These are phyloP conservation scores for Calliopum simillimum DNA, from an alignment of 2,888 invertebrate species.

Conservation along the genomic window DNA sequence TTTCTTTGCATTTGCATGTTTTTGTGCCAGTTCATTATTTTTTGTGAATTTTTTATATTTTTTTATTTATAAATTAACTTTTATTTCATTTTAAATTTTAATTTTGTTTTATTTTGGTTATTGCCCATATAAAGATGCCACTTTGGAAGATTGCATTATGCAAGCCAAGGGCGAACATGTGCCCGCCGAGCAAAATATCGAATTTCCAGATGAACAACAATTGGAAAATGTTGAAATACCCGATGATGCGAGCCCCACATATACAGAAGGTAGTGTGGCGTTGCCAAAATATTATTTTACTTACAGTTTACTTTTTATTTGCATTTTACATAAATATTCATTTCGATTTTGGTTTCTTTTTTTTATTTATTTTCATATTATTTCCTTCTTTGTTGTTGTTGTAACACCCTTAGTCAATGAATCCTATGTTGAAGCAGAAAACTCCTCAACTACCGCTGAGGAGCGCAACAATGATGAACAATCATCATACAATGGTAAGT, in stretches of 20 bases:
- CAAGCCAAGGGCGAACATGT: constrained; percentile 69
- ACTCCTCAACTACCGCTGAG: constrained; percentile 45
- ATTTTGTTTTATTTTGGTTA: constrained; percentile 49
- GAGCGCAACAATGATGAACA: constrained; percentile 51
- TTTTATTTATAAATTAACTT: constrained; percentile 46
- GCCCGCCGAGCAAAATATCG: constrained; percentile 67
- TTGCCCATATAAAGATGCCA: constrained; percentile 68
- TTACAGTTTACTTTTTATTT: constrained; percentile 49
- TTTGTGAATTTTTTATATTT: constrained; percentile 44
- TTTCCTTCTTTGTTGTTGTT: constrained; percentile 24
- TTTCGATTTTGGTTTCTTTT: constrained; percentile 44
- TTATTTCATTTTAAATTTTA: constrained; percentile 28
- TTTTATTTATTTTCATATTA: constrained; percentile 38
- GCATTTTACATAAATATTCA: constrained; percentile 42
- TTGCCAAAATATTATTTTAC: constrained; percentile 3
- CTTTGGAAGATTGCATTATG: constrained; percentile 74
- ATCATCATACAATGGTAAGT: constrained; percentile 60
- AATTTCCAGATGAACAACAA: constrained; percentile 63
- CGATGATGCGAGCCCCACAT: constrained; percentile 53
- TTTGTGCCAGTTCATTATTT: constrained; percentile 46
- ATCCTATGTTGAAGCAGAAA: constrained; percentile 52
- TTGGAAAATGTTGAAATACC: constrained; percentile 54
- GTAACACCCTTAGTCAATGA: constrained; percentile 51
- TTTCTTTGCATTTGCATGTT: constrained; percentile 14
- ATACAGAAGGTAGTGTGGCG: constrained; percentile 68